Evolutionary conservation across 2,797 vertebrate species (phyloP), one percentile per base, ranked within the genome.

Genomic region (Heliangelus exortis): DNA sequence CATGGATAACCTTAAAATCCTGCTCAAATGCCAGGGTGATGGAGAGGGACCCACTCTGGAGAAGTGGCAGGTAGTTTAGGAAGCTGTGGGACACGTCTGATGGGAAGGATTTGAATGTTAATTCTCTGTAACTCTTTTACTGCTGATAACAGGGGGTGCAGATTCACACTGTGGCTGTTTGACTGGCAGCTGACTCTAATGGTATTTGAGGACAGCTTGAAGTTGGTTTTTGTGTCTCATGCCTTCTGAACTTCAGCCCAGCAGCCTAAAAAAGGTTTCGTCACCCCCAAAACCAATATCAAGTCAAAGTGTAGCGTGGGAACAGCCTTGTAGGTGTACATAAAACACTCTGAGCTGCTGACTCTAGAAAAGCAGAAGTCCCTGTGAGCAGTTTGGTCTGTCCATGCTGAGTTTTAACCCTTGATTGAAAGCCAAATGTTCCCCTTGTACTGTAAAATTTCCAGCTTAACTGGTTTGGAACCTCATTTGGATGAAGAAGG

Each of bases 401-500:
- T 47, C 63, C 31, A 1, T 31, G 54, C 65, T 3, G 21, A 79
- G 61, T 21, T 95, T 79, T 74, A 93, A 91, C 83, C 90, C 90
- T 78, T 50, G 78, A 39, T 16, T 86, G 80, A 74, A 93, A 83
- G 76, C 92, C 93, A 95, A 58, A 57, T 26, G 36, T 87, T 87
- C 55, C 53, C 29, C 55, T 69, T 53, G 55, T 81, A 50, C 74
- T 54, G 63, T 74, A 31, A 68, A 31, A 36, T 48, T 90, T 95
- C 92, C 81, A 80, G 90, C 76, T 82, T 48, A 23, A 81, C 94
- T 29, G 59, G 90, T 93, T 92, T 77, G 15, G 51, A 91, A 87
- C 28, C 69, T 94, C 55, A 13, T 90, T 90, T 93, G 93, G 80
- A 69, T 72, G 63, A 66, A 39, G 18, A 69, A 67, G 74, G 79